A percentile compares a stretch with the other conserved stretches of the same genome.
Conservation (phyloP, 2,888 invertebrate species). For the Cheilosia impressa region DNA sequence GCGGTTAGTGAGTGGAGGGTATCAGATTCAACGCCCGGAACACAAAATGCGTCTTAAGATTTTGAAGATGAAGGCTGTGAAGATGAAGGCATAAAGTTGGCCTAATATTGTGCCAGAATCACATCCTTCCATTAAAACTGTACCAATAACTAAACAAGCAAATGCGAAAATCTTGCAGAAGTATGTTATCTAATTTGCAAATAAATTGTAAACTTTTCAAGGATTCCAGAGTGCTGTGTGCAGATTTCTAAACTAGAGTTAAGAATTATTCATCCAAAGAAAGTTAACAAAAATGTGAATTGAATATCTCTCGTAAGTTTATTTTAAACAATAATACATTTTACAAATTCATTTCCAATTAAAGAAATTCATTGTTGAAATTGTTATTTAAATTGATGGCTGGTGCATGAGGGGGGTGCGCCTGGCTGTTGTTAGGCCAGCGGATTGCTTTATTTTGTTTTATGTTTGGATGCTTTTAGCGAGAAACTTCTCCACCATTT, state of each 20-base stretch:
- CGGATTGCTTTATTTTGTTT: neutral
- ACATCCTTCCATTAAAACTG: no score
- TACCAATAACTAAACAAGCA: no score
- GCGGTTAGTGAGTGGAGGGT: no score
- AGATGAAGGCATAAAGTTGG: no score
- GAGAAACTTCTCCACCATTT: constrained; percentile 69
- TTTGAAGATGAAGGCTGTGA: no score
- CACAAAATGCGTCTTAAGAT: no score
- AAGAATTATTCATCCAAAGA: neutral
- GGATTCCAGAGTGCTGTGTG: no score
- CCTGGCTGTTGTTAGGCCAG: constrained; percentile 43
- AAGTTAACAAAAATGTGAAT: constrained; percentile 14
- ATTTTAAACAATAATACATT: constrained; percentile 25
- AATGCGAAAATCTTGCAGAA: no score
- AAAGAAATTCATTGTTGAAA: constrained; percentile 34
- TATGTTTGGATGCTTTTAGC: constrained; percentile 59
- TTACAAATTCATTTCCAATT: constrained; percentile 47
- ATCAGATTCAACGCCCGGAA: no score
- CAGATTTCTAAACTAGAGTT: neutral
- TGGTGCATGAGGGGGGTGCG: constrained; percentile 60
- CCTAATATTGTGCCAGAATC: no score
- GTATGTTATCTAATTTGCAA: no score
- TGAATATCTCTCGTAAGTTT: constrained; percentile 24
- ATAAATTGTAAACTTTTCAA: no score
- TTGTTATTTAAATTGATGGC: constrained; percentile 29